Conservation (phyloP, 1,140 invertebrate genomes). For the Polypedilum pembai region DNA sequence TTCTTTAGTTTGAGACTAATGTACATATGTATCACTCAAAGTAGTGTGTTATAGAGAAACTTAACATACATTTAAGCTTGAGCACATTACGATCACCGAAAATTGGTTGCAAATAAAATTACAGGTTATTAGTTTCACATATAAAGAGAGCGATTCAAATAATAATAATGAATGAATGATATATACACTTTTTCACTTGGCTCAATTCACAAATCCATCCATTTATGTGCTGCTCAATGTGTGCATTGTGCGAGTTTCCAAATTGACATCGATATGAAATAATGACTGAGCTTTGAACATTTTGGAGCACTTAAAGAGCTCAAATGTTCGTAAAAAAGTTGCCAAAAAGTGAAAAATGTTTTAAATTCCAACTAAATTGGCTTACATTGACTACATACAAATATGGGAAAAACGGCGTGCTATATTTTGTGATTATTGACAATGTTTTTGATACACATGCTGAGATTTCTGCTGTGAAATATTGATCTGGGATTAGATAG, state of each 20-base stretch:
- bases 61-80: neutral
- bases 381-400: neutral
- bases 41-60: too few relatives aligned
- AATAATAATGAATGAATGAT: too few relatives aligned
- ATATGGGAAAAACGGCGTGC: constrained; percentile 9
- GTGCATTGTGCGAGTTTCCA: neutral
- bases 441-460: neutral
- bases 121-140: neutral
- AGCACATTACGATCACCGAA: neutral
- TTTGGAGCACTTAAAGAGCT: neutral
- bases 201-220: too few relatives aligned
- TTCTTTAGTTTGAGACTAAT: too few relatives aligned
- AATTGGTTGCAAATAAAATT: constrained; percentile 2
- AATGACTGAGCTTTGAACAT: constrained; percentile 11
- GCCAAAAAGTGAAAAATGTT: constrained; percentile 4
- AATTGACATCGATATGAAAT: constrained; percentile 18
- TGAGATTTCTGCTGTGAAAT: neutral
- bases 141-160: too few relatives aligned
- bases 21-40: too few relatives aligned
- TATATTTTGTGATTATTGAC: neutral
- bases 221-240: neutral
- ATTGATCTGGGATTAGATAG: neutral
- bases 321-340: neutral
- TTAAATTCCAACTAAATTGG: neutral
- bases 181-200: too few relatives aligned